Evolutionary conservation across 64 coral and sea anemone genomes (phyloP), one percentile per base, ranked within the genome.

Genomic region (Porites lutea): DNA sequence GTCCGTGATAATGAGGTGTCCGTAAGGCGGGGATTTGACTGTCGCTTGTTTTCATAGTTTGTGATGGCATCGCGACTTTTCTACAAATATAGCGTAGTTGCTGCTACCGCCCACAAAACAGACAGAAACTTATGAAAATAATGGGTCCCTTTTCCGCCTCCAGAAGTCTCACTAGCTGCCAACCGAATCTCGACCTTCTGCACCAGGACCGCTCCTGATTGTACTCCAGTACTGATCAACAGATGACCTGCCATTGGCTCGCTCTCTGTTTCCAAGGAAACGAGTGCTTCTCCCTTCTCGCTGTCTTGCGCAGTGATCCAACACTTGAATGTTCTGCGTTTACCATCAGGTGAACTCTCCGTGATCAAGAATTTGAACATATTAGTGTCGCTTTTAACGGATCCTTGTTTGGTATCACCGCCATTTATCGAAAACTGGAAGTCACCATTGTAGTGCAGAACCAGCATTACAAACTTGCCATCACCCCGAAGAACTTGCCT

Each of bases 181-280:
- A 19, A 8, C 8, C 13, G 16, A 48, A 14, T 13, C 43, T 9
- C 14, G 12, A 82, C 79, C 43, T 82, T 20, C 37, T 65, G 23
- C 43, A 82, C 79, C 2, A 82, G 59, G 60, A 82, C 47, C 18
- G 79, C 79, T 45, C 37, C 79, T 82, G 79, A 48, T 23, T 65
- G 79, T 65, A 16, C 43, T 50, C 79, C 59, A 2, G n/a, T 16
- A 19, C 13, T 63, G 13, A 82, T 82, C 13, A 65, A 6, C 58
- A 43, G 27, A 45, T 82, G 43, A 48, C 54, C 79, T 64, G 23
- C 79, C 13, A 64, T 61, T 65, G 79, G 79, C 59, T 82, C 43
- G 4, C 79, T 82, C 9, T 82, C 60, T 19, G 45, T 18, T 65
- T 13, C n/a, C 43, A 82, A 82, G 54, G 79, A 82, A 65, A 82